Base-by-base conservation (phyloP, 2,888 invertebrate species). In the Brachynemurus nebulosus region DNA sequence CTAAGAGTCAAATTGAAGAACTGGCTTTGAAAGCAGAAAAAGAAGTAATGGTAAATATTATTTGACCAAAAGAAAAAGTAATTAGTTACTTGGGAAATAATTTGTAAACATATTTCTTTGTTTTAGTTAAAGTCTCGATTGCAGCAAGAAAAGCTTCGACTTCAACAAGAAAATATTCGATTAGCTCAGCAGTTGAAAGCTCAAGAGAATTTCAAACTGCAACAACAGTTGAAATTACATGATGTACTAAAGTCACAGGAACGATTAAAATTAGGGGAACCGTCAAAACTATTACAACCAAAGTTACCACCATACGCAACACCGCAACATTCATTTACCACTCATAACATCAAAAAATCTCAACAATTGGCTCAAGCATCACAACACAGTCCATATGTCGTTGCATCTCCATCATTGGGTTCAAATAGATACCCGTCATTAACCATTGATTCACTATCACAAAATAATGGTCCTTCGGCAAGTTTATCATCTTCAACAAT, bases 11-110 rank as follows among this genome's bases (percentile, higher is more conserved):
- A 67, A 61, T 65, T 3, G 70, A 69, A 56, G 71, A 58, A 45
- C 55, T 62, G 53, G 54, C 69, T 61, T 53, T 68, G 4, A 68
- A 70, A 57, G 70, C 68, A 2, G 76, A 76, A 60, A 75, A 73
- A 52, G 76, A 76, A 59, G 74, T 74, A 14, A 55, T 74, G 67
- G 76, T 76, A 63, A 64, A 66, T 42, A n/a, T 9, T 4, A 33
- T 33, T 33, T 34, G n/a, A 11, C n/a, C 9, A 35, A 35, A 35
- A 2, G 9, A 25, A 9, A 33, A 33, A 34, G n/a, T 12, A 34
- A 12, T n/a, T 14, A 39, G 8, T 19, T 39, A 12, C 19, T n/a
- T 19, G 11, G 8, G 23, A 12, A 23, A 9, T 40, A 23, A 17
- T 14, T 40, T 23, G 16, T 21, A 20, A 40, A 40, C 17, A 16